Evolutionary conservation across 2,113 vertebrate genomes (phyloP).

Genomic region (Hipposideros armiger): DNA sequence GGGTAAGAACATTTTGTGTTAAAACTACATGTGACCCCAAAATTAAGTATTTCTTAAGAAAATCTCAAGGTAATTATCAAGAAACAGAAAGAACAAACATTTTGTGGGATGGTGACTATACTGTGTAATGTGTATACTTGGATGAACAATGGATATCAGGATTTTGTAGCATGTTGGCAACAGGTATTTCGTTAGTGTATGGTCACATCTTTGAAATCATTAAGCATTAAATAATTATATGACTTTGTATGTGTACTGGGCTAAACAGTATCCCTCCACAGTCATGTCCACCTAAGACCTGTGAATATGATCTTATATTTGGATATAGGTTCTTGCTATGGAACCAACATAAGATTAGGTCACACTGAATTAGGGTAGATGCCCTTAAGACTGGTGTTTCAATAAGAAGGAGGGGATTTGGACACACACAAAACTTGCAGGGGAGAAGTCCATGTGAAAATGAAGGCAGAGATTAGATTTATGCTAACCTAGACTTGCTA

Average conservation of each 20-base stretch:
- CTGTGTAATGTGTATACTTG: neutral
- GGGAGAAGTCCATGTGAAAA: neutral
- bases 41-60: neutral
- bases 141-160: neutral
- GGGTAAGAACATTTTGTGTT: neutral
- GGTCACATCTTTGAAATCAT: neutral
- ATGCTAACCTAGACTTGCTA: neutral
- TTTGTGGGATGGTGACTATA: neutral
- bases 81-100: neutral
- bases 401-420: neutral
- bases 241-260: neutral
- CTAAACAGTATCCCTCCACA: neutral
- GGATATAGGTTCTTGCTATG: neutral
- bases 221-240: neutral
- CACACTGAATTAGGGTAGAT: neutral
- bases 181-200: neutral
- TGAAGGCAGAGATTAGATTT: neutral
- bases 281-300: neutral
- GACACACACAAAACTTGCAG: neutral
- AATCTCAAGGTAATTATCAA: neutral
- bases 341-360: neutral
- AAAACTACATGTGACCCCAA: neutral
- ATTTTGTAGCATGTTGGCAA: neutral
- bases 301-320: neutral
- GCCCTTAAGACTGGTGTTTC: neutral